phyloP scores from a whole-genome alignment of 2,888 invertebrate species.

The Monoplex corrugatus region DNA sequence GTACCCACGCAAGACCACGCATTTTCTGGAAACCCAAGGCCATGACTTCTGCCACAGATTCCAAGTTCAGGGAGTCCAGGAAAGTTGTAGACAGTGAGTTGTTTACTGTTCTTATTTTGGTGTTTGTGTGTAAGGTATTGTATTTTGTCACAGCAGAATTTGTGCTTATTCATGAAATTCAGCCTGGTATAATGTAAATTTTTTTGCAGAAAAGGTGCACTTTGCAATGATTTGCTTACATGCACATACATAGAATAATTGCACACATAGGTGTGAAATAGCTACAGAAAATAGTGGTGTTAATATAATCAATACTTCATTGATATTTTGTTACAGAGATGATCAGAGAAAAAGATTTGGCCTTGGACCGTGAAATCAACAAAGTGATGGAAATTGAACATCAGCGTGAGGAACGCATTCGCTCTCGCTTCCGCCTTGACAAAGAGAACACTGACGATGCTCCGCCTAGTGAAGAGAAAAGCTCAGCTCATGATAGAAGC shows the following conservation, averaged over 20 bases:
- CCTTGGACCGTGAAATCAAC: slow-evolving; percentile 72
- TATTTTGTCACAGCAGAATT: too few species aligned
- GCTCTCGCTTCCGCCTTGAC: slow-evolving; percentile 54
- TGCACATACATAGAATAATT: too few species aligned
- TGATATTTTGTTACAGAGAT: slow-evolving; percentile 69
- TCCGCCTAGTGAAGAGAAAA: slow-evolving; percentile 41
- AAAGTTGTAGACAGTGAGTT: slow-evolving; percentile 73
- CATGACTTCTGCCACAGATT: slow-evolving; percentile 64
- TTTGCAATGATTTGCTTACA: too few species aligned
- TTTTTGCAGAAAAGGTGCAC: too few species aligned
- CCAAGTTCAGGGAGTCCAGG: slow-evolving; percentile 70
- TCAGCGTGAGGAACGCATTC: slow-evolving; percentile 59
- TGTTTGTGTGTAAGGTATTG: too few species aligned
- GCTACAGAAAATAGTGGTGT: too few species aligned
- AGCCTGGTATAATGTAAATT: too few species aligned
- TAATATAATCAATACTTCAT: too few species aligned
- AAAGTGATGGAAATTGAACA: slow-evolving; percentile 69
- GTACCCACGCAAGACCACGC: slow-evolving; percentile 92
- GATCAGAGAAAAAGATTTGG: slow-evolving; percentile 67
- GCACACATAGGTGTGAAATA: too few species aligned
- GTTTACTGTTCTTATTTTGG: too few species aligned
- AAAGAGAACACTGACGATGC: slow-evolving; percentile 53
- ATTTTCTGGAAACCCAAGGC: slow-evolving; percentile 91
- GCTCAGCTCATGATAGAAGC: background rate
- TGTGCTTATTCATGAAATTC: too few species aligned